Percentiles rank a stretch among this genome's conserved stretches.
These are phyloP conservation scores for Cebidichthys violaceus DNA, from an alignment of 2,113 vertebrate genomes.

Conservation along the genomic window DNA sequence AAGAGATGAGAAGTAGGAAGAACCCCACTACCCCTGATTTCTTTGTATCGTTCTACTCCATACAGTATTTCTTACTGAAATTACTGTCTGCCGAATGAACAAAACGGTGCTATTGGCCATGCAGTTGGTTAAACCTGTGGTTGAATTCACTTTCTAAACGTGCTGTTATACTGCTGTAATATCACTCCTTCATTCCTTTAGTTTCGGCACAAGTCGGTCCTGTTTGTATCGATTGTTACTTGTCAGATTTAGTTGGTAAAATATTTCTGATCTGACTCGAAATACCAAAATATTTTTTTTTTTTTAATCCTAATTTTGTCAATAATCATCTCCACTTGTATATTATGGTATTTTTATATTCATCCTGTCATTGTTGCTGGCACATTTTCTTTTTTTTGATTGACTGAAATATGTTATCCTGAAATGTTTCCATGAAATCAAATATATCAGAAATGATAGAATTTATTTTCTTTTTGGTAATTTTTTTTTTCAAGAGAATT, in stretches of 20 bases:
- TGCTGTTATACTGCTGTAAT: constrained; percentile 24
- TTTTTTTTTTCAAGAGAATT: constrained; percentile 16
- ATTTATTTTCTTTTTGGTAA: neutral
- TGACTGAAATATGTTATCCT: constrained; percentile 62
- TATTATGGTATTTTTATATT: constrained; percentile 44
- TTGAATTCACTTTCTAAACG: constrained; percentile 38
- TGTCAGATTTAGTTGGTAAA: constrained; percentile 20
- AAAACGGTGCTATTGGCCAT: constrained; percentile 73
- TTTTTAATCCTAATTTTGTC: constrained; percentile 21
- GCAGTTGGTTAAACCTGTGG: constrained; percentile 42
- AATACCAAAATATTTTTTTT: constrained; percentile 25
- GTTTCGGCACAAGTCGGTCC: neutral
- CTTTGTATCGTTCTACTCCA: neutral
- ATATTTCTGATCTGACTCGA: constrained; percentile 42
- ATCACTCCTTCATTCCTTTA: constrained; percentile 1
- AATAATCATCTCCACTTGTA: constrained; percentile 46
- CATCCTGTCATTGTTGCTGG: constrained; percentile 37
- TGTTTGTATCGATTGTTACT: constrained; percentile 35
- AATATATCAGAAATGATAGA: constrained; percentile 24
- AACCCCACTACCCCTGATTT: neutral
- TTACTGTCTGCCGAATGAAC: constrained; percentile 19
- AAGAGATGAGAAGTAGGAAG: constrained; percentile 15
- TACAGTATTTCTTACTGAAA: constrained; percentile 37
- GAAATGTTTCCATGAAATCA: constrained; percentile 53
- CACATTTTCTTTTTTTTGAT: constrained; percentile 44